Evolutionary conservation across 37 sponge, comb jelly and placozoan species (phyloP), one percentile per base, ranked within the genome.

Genomic region (Crambe crambe): DNA sequence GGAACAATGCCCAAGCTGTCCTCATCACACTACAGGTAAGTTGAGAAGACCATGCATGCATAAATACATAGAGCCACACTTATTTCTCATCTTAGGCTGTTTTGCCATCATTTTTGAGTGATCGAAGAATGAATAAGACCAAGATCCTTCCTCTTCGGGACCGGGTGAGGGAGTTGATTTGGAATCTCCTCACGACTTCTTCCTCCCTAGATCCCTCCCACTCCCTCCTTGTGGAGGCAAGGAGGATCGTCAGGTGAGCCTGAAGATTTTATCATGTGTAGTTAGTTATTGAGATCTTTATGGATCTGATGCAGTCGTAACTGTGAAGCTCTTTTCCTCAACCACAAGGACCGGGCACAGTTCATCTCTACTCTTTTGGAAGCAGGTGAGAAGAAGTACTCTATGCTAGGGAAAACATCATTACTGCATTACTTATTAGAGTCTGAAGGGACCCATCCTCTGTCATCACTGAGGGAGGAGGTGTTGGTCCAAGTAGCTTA

Each of bases 1-100:
- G 84, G 85, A 63, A 56, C 56, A 84, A 84, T 59, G 68, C 42
- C 23, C 90, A 69, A 42, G 78, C 76, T 27, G 60, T 74, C 34
- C 30, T 80, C 56, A 68, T 84, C 62, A 84, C 85, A 39, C 65
- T 89, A 6, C 89, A 83, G 80, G 89, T 89, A 70, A 29, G 56
- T 32, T 20, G 22, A 37, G 6, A 20, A 27, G 63, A n/a, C n/a
- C n/a, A n/a, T n/a, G n/a, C n/a, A n/a, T 23, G 6, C 15, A 23
- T 20, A 61, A 9, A 61, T 20, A 8, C 51, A 15, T 47, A 12
- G 12, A 12, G 12, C 15, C 5, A 29, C 30, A 5, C 15, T 31
- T 47, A 12, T 47, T 6, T 6, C 10, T 47, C 10, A 12, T 47
- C 12, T 15, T 54, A 85, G 85, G 85, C 85, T 23, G 85, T 85